phyloP scores from a whole-genome alignment of 2,113 vertebrate species.

The Lagenorhynchus albirostris region DNA sequence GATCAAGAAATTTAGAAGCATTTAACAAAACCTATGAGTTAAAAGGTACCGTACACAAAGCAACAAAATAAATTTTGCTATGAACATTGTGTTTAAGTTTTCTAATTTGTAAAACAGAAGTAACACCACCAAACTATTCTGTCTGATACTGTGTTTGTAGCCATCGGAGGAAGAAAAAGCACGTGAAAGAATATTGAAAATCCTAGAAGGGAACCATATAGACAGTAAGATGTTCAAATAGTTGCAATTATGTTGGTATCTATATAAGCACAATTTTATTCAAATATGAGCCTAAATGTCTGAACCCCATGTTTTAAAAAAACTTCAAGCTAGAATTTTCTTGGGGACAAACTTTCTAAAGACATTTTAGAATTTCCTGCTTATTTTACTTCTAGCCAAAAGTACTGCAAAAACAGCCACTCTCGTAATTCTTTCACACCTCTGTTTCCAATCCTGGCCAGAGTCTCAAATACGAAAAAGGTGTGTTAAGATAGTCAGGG shows the following conservation, averaged over 20 bases:
- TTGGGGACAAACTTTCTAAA: conserved; percentile 64
- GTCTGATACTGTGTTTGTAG: not conserved
- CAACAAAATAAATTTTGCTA: not conserved
- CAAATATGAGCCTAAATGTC: conserved; percentile 14
- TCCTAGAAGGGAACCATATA: not conserved
- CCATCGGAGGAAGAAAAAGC: not conserved
- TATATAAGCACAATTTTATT: not conserved
- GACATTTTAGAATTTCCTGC: conserved; percentile 65
- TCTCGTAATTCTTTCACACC: conserved; percentile 62
- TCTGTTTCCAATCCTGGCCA: conserved; percentile 67
- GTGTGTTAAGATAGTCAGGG: conserved; percentile 58
- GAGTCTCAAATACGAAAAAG: conserved; percentile 48
- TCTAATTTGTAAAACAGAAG: not conserved
- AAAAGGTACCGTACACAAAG: not conserved
- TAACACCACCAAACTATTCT: not conserved
- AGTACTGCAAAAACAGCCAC: conserved; percentile 52
- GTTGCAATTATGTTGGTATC: not conserved
- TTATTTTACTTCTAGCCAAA: conserved; percentile 56
- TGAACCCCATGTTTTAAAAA: not conserved
- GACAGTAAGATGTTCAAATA: not conserved
- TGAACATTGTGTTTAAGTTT: not conserved
- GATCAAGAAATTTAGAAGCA: not conserved
- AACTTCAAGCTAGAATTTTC: conserved; percentile 18
- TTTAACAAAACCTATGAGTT: not conserved
- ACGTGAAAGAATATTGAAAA: not conserved